Conservation (phyloP, 2,888 invertebrate genomes). For the Cyclophora punctaria region DNA sequence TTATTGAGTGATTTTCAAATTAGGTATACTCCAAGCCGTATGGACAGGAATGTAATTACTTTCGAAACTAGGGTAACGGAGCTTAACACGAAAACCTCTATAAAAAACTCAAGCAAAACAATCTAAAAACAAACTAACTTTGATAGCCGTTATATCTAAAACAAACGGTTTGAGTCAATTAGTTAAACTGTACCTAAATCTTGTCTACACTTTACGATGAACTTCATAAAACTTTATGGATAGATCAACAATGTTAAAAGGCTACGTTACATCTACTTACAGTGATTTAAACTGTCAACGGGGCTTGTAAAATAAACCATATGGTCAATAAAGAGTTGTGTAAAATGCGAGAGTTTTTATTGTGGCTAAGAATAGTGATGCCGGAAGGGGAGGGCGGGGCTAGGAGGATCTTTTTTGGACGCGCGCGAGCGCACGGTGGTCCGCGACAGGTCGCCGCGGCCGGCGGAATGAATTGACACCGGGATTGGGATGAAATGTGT, state of each 20-base stretch:
- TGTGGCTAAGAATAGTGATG: slow-evolving; percentile 36
- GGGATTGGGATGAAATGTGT: no score
- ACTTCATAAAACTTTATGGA: slow-evolving; percentile 14
- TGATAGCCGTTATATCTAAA: background rate
- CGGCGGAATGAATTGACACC: no score
- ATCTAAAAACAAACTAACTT: no score
- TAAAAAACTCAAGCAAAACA: no score
- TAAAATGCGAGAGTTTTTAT: slow-evolving; percentile 36
- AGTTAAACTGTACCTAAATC: background rate
- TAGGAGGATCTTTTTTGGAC: slow-evolving; percentile 51
- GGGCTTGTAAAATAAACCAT: slow-evolving; percentile 38
- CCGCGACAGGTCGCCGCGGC: slow-evolving; percentile 18
- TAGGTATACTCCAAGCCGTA: no score
- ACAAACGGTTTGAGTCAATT: background rate
- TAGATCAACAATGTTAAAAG: slow-evolving; percentile 5
- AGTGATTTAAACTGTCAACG: slow-evolving; percentile 23
- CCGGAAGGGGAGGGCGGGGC: slow-evolving; percentile 54
- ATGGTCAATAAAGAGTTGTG: slow-evolving; percentile 45
- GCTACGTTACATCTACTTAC: background rate
- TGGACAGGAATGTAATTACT: no score
- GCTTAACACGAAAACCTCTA: no score
- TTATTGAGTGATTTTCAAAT: no score
- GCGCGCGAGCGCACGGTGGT: slow-evolving; percentile 34
- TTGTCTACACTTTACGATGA: slow-evolving; percentile 5
- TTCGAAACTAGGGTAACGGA: no score